Conservation (phyloP, 2,888 invertebrate species). For the Spilosoma lubricipeda region DNA sequence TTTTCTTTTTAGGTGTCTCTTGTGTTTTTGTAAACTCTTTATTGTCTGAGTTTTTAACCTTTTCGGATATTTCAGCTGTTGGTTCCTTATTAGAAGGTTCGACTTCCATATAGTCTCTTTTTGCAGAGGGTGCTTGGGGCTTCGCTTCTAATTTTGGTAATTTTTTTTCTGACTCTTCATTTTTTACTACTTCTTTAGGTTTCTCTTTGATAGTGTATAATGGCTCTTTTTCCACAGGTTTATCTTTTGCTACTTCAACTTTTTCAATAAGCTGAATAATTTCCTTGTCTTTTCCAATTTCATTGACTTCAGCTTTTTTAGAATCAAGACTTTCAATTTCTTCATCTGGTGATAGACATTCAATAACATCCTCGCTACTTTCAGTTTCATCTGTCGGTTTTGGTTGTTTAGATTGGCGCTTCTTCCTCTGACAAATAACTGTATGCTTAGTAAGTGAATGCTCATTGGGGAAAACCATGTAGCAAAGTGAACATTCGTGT, state of each 20-base stretch:
- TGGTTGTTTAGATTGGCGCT: conserved; percentile 69
- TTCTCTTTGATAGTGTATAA: conserved; percentile 22
- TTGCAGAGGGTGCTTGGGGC: conserved; percentile 30
- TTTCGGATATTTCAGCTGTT: conserved; percentile 46
- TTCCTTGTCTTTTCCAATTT: conserved; percentile 36
- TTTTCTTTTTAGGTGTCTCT: conserved; percentile 69
- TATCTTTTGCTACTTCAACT: conserved; percentile 29
- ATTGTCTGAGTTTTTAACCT: conserved; percentile 55
- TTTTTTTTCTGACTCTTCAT: conserved; percentile 21
- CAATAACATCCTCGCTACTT: conserved; percentile 40
- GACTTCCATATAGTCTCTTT: conserved; percentile 41
- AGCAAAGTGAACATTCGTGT: conserved; percentile 83
- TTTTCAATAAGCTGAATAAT: conserved; percentile 41
- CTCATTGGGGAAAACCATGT: conserved; percentile 85
- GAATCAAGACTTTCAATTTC: conserved; percentile 35
- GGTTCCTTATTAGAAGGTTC: conserved; percentile 34
- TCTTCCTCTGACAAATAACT: conserved; percentile 76
- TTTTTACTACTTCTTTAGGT: conserved; percentile 27
- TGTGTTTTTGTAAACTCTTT: conserved; percentile 45
- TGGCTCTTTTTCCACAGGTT: conserved; percentile 9
- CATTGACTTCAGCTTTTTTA: conserved; percentile 40
- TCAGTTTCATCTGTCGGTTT: conserved; percentile 43
- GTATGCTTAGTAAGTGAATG: conserved; percentile 81
- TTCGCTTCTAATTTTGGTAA: conserved; percentile 35
- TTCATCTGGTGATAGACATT: conserved; percentile 29